Conservation (phyloP, 2,888 invertebrate genomes). For the Adelognathus sp. region DNA sequence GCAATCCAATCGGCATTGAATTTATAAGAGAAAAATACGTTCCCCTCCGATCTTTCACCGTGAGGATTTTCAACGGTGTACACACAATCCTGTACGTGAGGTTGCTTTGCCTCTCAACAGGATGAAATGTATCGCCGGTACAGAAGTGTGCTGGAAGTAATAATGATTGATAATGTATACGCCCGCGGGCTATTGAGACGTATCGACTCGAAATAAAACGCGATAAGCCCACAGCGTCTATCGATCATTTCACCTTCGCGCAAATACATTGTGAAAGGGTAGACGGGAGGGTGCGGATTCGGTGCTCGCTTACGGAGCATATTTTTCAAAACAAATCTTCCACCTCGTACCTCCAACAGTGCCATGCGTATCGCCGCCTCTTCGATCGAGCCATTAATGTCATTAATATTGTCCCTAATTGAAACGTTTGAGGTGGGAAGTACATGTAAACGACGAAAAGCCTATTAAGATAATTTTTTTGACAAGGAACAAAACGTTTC, state of each 20-base stretch:
- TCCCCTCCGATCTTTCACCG: background rate
- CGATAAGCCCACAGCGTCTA: conserved; percentile 23
- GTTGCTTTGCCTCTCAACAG: conserved; percentile 17
- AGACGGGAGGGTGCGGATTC: background rate
- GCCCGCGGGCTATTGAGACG: conserved; percentile 28
- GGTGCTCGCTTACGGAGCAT: background rate
- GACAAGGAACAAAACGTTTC: no score
- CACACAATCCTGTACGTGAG: background rate
- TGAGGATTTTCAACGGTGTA: background rate
- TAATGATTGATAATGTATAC: conserved; percentile 41
- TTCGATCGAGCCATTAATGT: background rate
- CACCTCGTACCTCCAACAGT: background rate
- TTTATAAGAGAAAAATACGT: conserved; percentile 6
- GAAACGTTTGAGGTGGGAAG: no score
- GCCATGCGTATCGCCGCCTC: background rate
- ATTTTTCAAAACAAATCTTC: background rate
- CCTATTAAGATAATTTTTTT: no score
- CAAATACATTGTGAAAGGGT: conserved; percentile 15
- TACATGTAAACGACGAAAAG: no score
- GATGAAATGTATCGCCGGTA: conserved; percentile 11
- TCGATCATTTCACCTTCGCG: conserved; percentile 15
- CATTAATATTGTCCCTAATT: background rate
- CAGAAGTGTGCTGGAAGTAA: conserved; percentile 38
- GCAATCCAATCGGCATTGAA: background rate
- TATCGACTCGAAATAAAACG: conserved; percentile 43